These are phyloP conservation scores for Adineta ricciae DNA, from an alignment of 2,888 invertebrate genomes.

Conservation along the genomic window DNA sequence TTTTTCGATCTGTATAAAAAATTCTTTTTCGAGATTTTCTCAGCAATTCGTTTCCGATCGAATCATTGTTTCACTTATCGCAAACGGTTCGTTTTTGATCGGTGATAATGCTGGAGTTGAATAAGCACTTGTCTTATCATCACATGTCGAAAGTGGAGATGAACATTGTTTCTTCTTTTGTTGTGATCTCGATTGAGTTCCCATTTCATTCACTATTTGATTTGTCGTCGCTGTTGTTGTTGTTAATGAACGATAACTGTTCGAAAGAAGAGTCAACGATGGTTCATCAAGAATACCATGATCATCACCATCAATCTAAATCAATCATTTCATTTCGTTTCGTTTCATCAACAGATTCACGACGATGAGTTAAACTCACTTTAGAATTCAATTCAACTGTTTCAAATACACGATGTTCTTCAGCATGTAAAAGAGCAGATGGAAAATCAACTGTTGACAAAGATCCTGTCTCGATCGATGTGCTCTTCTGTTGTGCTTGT, in stretches of 20 bases:
- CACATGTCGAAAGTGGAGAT: neutral
- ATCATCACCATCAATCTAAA: neutral
- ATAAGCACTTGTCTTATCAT: slow-evolving; percentile 16
- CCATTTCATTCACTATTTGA: neutral
- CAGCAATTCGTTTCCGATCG: neutral
- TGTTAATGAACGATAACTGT: slow-evolving; percentile 21
- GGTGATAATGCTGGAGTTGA: slow-evolving; percentile 9
- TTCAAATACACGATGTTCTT: neutral
- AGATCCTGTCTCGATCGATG: slow-evolving; percentile 18
- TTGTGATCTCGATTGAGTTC: neutral
- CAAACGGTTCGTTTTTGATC: neutral
- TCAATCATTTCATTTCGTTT: too few species aligned
- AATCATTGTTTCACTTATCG: neutral
- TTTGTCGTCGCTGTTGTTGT: neutral
- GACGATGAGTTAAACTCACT: too few species aligned
- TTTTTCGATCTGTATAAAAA: too few species aligned
- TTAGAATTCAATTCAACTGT: neutral
- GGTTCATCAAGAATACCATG: slow-evolving; percentile 17
- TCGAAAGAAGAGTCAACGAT: slow-evolving; percentile 6
- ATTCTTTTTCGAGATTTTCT: too few species aligned
- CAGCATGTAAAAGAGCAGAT: neutral
- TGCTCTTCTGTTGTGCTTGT: neutral
- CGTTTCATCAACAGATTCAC: too few species aligned
- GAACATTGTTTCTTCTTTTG: slow-evolving; percentile 15
- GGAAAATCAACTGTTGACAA: neutral